Evolutionary conservation across 2,888 invertebrate genomes (phyloP).

Genomic region (Dilophus febrilis): DNA sequence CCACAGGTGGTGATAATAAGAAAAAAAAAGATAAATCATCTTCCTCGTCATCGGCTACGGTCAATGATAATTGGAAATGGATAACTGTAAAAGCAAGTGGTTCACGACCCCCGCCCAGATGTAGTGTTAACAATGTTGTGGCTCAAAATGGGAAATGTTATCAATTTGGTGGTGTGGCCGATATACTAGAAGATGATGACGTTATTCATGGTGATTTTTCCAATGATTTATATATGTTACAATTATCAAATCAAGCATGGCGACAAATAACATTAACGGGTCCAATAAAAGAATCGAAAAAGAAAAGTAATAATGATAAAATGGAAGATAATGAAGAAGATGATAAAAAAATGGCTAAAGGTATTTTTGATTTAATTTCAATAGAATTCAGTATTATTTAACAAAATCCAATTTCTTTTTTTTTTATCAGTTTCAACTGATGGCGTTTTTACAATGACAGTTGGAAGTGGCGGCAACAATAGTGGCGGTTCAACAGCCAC

Average conservation of each 20-base stretch:
- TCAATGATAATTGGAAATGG: slow-evolving; percentile 56
- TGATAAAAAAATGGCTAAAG: too few species aligned
- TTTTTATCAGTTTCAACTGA: slow-evolving; percentile 41
- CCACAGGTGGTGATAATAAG: too few species aligned
- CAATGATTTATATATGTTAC: slow-evolving; percentile 60
- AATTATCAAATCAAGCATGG: slow-evolving; percentile 61
- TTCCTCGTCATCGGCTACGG: slow-evolving; percentile 24
- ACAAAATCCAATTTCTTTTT: slow-evolving; percentile 5
- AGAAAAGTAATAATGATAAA: slow-evolving; percentile 21
- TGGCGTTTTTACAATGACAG: slow-evolving; percentile 67
- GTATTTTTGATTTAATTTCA: neutral
- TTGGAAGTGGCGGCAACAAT: too few species aligned
- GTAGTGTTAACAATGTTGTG: slow-evolving; percentile 49
- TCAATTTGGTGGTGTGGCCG: slow-evolving; percentile 74
- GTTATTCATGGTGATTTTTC: slow-evolving; percentile 61
- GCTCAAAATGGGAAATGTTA: slow-evolving; percentile 50
- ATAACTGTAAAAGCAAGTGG: slow-evolving; percentile 46
- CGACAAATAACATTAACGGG: slow-evolving; percentile 37
- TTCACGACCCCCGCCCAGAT: slow-evolving; percentile 42
- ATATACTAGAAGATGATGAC: slow-evolving; percentile 70
- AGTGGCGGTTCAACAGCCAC: slow-evolving; percentile 8
- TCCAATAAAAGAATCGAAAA: slow-evolving; percentile 10
- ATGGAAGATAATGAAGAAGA: slow-evolving; percentile 23
- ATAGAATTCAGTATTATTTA: neutral
- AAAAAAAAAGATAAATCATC: too few species aligned